Evolutionary conservation across 2,797 vertebrate species (phyloP).

Genomic region (Taenioides sp.): DNA sequence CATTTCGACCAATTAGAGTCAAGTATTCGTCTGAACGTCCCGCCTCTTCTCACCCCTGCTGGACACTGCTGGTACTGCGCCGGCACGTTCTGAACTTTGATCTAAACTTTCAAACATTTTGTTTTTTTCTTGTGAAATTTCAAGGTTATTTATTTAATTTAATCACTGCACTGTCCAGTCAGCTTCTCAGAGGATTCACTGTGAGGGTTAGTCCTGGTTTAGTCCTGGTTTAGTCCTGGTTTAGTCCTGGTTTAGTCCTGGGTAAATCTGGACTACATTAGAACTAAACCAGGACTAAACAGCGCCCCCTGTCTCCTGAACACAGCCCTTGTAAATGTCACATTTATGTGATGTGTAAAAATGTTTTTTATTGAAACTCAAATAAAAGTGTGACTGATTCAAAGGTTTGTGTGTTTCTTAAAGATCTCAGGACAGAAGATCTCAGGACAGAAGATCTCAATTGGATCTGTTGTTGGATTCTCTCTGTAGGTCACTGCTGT

Average conservation of each 20-base stretch:
- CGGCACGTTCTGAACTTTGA: too few relatives aligned
- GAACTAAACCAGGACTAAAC: too few relatives aligned
- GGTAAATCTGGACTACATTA: not conserved
- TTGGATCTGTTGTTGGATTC: too few relatives aligned
- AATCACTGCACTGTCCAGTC: not conserved
- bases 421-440: too few relatives aligned
- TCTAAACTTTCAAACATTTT: too few relatives aligned
- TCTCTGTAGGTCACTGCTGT: too few relatives aligned
- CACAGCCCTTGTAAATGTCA: not conserved
- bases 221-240: not conserved
- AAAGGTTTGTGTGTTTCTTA: not conserved
- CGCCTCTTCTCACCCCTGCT: too few relatives aligned
- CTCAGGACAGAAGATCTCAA: too few relatives aligned
- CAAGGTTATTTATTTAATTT: not conserved
- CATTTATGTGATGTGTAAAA: not conserved
- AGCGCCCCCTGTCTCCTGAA: not conserved
- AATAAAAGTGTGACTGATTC: not conserved
- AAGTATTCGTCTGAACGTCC: too few relatives aligned
- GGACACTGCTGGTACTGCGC: too few relatives aligned
- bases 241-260: not conserved
- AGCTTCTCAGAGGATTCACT: not conserved
- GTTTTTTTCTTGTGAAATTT: too few relatives aligned
- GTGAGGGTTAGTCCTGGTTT: not conserved
- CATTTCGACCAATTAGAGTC: too few relatives aligned
- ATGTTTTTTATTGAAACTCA: not conserved